Conservation (phyloP, 2,888 invertebrate genomes). For the Drosophila neonasuta region DNA sequence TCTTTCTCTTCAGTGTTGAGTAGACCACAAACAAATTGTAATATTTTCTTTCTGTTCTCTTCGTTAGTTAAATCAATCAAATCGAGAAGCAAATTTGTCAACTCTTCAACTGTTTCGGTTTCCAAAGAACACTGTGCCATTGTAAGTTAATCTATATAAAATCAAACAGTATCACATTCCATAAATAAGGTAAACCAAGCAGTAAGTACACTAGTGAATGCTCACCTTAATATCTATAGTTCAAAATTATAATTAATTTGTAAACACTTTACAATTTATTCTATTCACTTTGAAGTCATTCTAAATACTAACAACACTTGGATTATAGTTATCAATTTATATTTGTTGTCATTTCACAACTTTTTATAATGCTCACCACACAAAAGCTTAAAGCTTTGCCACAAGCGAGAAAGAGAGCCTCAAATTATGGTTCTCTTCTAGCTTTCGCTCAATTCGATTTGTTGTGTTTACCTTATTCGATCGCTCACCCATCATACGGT, state of each 20-base stretch:
- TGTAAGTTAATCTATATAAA: too few relatives aligned
- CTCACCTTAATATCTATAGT: not conserved
- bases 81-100: not conserved
- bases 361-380: not conserved
- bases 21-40: not conserved
- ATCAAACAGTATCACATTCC: too few relatives aligned
- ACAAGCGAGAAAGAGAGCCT: not conserved
- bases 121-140: slow-evolving; percentile 1
- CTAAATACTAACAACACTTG: not conserved
- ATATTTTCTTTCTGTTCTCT: not conserved
- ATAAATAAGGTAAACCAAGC: too few relatives aligned
- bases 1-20: not conserved
- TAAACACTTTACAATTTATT: not conserved
- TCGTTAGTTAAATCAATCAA: slow-evolving; percentile 4
- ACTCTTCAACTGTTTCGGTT: slow-evolving; percentile 2
- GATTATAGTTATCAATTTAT: not conserved
- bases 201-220: too few relatives aligned
- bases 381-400: not conserved
- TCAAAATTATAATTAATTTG: not conserved
- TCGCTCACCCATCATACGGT: not conserved
- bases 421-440: not conserved
- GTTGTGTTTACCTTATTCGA: not conserved
- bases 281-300: not conserved
- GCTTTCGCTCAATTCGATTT: too few relatives aligned
- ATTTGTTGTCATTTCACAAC: not conserved